Evolutionary conservation across 2,888 invertebrate species (phyloP), one percentile per base, ranked within the genome.

Genomic region (Ariolimax columbianus): DNA sequence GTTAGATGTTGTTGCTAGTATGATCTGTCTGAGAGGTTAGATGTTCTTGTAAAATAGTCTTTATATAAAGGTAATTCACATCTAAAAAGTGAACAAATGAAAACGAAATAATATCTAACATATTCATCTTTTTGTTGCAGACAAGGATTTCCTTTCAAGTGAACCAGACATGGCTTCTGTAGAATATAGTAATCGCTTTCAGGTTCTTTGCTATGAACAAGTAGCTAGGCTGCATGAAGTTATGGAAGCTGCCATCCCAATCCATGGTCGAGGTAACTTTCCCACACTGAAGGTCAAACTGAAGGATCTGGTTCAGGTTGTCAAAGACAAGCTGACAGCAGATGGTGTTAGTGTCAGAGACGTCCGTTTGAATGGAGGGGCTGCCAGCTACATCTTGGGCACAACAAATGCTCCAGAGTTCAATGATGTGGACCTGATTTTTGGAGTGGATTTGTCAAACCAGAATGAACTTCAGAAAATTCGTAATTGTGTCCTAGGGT

Each of bases 381-480:
- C 98, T 82, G 99, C 99, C 88, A 97, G 97, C 91, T 97, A 98
- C 95, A 98, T 99, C 90, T 96, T 99, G 87, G 91, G 97, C 89
- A 97, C 97, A 89, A 97, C 97, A 92, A 96, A 93, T 82, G 88
- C 89, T 68, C 94, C 94, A 88, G 92, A 97, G 85, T 99, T 98
- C 96, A 99, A 99, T 95, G 99, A 99, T 95, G 96, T 99, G 94
- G 99, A 99, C 95, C 96, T 99, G 94, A 99, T 99, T 94, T 99
- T 99, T 95, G 98, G 97, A 91, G 98, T 99, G 89, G 98, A 98
- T 92, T 95, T 99, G 89, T 96, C 97, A 88, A 93, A 92, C 85
- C 91, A 92, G 68, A 92, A 92, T 82, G 97, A 98, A 95, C 98
- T 98, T 95, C 99, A 99, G 95, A 97, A 97, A 92, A 98, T 99